Evolutionary conservation across 2,113 vertebrate genomes (phyloP).

Genomic region (Chlorodrepanis virens): DNA sequence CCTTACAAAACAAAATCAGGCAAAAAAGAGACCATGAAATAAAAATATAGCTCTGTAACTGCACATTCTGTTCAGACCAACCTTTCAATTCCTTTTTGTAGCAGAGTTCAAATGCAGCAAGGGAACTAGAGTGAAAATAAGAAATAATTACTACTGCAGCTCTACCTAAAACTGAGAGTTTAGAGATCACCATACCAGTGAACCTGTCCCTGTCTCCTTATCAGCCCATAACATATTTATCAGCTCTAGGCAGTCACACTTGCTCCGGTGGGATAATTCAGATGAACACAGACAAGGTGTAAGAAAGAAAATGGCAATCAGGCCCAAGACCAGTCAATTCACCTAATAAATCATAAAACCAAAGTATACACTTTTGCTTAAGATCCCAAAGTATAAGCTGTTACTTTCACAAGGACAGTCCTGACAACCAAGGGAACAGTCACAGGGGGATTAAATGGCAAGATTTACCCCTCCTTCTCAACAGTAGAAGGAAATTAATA

Average conservation of each 20-base stretch:
- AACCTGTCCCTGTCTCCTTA: neutral
- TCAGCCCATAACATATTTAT: neutral
- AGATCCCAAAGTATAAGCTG: neutral
- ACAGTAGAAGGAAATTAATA: neutral
- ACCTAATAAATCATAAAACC: neutral
- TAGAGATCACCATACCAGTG: neutral
- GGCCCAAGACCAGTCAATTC: neutral
- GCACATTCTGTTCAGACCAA: neutral
- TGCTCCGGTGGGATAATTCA: neutral
- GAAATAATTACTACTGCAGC: neutral
- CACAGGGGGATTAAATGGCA: neutral
- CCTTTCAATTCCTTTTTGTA: neutral
- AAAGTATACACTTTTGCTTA: neutral
- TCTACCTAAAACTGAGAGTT: neutral
- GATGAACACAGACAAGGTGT: neutral
- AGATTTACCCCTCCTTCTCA: neutral
- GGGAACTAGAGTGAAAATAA: neutral
- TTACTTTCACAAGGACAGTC: neutral
- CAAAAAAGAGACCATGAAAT: neutral
- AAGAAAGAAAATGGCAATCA: neutral
- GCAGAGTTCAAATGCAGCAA: neutral
- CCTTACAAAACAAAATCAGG: neutral
- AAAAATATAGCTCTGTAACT: neutral
- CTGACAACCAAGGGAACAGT: neutral
- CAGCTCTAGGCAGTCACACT: neutral